Percentiles rank a stretch among this genome's conserved stretches.
Conservation (phyloP, 2,113 vertebrate genomes). For the Saimiri boliviensis region DNA sequence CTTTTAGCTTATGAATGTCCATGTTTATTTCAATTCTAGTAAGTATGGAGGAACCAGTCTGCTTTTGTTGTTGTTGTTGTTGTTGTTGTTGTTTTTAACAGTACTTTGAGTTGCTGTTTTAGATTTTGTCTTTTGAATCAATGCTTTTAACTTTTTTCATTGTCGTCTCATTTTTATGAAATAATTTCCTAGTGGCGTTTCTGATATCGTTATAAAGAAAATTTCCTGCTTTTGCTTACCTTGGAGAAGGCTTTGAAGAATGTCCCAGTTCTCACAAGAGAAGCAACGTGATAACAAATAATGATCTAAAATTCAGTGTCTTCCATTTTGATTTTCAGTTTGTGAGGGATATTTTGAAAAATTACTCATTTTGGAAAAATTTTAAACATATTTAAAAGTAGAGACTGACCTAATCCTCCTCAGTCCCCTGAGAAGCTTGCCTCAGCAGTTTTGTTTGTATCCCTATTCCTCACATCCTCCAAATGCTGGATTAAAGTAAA, state of each 20-base stretch:
- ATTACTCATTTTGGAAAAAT: neutral
- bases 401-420: neutral
- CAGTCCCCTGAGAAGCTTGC: neutral
- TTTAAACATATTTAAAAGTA: neutral
- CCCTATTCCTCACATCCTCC: neutral
- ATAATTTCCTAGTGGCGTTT: neutral
- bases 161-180: slow-evolving; percentile 2
- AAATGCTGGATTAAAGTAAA: slow-evolving; percentile 21
- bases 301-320: neutral
- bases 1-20: neutral
- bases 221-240: neutral
- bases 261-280: neutral
- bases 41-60: neutral
- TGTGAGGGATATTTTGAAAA: neutral
- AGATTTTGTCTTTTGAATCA: slow-evolving; percentile 15
- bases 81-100: too few relatives aligned
- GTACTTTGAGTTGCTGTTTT: too few relatives aligned
- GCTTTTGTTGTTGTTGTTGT: too few relatives aligned
- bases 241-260: slow-evolving; percentile 12
- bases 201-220: neutral
- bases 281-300: neutral
- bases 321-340: neutral
- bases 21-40: neutral
- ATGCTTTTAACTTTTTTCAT: neutral
- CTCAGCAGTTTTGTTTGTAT: neutral